Evolutionary conservation across 2,888 invertebrate species (phyloP).

Genomic region (Morpho achilles): DNA sequence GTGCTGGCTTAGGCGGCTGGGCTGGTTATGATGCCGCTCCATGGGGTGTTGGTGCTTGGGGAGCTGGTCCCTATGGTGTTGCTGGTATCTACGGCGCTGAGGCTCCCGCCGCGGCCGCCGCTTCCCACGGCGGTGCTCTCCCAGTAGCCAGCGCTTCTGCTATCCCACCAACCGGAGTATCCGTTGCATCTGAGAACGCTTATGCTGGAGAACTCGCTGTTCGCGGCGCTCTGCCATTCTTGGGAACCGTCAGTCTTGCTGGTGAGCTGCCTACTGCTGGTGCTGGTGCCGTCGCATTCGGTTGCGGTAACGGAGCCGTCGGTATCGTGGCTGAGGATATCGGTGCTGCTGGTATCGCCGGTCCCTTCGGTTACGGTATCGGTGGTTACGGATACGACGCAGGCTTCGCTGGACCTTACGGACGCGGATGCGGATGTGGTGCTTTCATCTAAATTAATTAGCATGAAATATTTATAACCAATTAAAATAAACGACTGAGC

Average conservation of each 20-base stretch:
- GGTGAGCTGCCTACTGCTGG: constrained; percentile 4
- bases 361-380: constrained; percentile 4
- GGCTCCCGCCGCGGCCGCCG: constrained; percentile 4
- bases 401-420: neutral
- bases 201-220: too few relatives aligned
- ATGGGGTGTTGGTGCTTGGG: neutral
- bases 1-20: neutral
- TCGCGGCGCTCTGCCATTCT: neutral
- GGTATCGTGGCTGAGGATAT: constrained; percentile 14
- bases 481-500: too few relatives aligned
- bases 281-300: constrained; percentile 15
- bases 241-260: constrained; percentile 12
- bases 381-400: neutral
- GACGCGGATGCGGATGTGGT: constrained; percentile 6
- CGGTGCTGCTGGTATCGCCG: neutral
- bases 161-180: constrained; percentile 14
- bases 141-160: constrained; percentile 11
- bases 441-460: neutral
- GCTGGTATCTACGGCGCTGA: constrained; percentile 31
- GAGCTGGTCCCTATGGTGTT: neutral
- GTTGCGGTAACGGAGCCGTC: constrained; percentile 18
- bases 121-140: constrained; percentile 10
- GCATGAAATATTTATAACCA: too few relatives aligned
- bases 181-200: constrained; percentile 7
- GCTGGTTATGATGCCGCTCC: neutral